Base-by-base conservation (phyloP, 1,140 invertebrate genomes). In the Tetranychus urticae region DNA sequence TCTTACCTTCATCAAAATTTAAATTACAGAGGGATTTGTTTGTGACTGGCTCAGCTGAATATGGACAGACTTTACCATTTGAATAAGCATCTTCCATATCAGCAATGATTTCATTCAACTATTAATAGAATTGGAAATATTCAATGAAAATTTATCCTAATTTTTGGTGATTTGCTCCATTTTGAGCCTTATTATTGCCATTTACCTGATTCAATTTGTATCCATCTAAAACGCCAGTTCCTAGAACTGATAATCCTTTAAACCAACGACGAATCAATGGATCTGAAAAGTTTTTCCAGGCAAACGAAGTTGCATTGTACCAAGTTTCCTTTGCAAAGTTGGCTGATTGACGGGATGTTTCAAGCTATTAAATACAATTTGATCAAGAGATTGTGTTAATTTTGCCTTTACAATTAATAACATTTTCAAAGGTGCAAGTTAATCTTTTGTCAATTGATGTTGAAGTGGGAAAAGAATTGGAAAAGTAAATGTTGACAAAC, bases 51-150 rank as follows among this genome's bases (percentile, higher is more conserved):
- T 33, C 71, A 71, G 61, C 70, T 10, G 60, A 58, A 65, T 74
- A 83, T 59, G 79, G 77, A 68, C 84, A 87, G 33, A 89, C 80
- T 72, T 85, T 87, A 0, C 85, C 80, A 14, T 79, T 86, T 3
- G 82, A 81, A 66, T 85, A 89, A 61, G 83, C 82, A 1, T 77
- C 78, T 68, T 85, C 77, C 85, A 89, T 88, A 36, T 56, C 31
- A n/a, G 55, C 55, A 56, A n/a, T 56, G 13, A 56, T 7, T 35
- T 34, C 33, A 56, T 34, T 56, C 8, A 56, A 23, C 55, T 56
- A 39, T 36, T 5, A 34, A 50, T 50, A 47, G 13, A 47, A 47
- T 47, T 47, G 13, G 23, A 23, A 23, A 23, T 23, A 23, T 23
- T n/a, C 46, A 47, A 47, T 47, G 46, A 47, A 3, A 2, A 47